These are phyloP conservation scores for Agrotis puta DNA, from an alignment of 2,888 invertebrate species.

Conservation along the genomic window DNA sequence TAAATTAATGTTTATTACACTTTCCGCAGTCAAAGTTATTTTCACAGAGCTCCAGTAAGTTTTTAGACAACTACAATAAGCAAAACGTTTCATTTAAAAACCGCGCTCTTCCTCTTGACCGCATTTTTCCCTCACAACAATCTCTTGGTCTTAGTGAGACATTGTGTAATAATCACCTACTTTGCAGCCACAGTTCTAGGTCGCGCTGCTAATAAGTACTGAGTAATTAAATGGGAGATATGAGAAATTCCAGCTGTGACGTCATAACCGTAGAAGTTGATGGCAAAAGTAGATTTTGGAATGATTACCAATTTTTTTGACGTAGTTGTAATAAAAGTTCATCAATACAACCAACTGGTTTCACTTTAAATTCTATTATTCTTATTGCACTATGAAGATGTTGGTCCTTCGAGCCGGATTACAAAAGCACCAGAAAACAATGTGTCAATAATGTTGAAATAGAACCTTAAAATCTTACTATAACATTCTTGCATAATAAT, in stretches of 20 bases:
- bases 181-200: conserved; percentile 1
- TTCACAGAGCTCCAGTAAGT: not conserved
- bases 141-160: conserved; percentile 21
- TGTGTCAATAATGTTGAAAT: too few relatives aligned
- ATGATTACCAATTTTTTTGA: not conserved
- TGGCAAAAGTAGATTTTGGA: too few relatives aligned
- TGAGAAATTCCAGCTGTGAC: not conserved
- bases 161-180: conserved; percentile 29
- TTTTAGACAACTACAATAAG: not conserved
- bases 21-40: not conserved
- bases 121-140: conserved; percentile 32
- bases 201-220: not conserved
- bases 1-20: not conserved
- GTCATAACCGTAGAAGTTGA: not conserved
- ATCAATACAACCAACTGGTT: not conserved
- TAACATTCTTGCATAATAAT: not conserved
- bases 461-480: too few relatives aligned
- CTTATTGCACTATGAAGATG: too few relatives aligned
- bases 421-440: not conserved
- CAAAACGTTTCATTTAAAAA: conserved; percentile 13
- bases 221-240: conserved; percentile 6
- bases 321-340: too few relatives aligned
- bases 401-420: conserved; percentile 15
- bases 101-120: conserved; percentile 29
- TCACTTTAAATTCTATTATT: not conserved